Percentiles rank a stretch among this genome's conserved stretches.
These are phyloP conservation scores for Siphlonurus alternatus DNA, from an alignment of 2,888 invertebrate genomes.

Conservation along the genomic window DNA sequence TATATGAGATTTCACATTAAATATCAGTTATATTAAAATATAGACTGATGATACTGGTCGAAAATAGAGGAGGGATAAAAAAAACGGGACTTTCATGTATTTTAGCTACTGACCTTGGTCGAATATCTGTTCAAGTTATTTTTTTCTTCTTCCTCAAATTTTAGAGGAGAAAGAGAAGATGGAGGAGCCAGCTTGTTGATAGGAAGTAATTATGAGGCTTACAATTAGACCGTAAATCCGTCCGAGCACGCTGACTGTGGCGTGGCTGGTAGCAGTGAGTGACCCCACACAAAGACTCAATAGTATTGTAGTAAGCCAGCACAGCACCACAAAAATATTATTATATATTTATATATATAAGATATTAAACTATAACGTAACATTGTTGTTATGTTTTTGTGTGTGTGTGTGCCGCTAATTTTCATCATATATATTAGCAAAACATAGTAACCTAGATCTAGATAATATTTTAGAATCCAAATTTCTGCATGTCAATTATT, in stretches of 20 bases:
- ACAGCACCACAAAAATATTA: too few species aligned
- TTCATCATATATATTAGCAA: too few species aligned
- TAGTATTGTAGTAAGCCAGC: too few species aligned
- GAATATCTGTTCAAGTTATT: background rate
- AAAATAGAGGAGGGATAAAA: too few species aligned
- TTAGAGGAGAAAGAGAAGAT: background rate
- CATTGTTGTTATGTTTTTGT: too few species aligned
- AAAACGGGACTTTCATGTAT: background rate
- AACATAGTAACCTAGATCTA: background rate
- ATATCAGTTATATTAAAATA: too few species aligned
- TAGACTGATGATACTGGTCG: too few species aligned
- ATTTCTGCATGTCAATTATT: too few species aligned
- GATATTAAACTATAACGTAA: background rate
- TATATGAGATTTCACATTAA: too few species aligned
- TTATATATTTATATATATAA: background rate
- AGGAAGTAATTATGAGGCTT: background rate
- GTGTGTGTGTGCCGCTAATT: background rate
- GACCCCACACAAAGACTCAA: background rate
- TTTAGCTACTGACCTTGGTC: background rate
- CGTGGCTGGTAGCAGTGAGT: background rate
- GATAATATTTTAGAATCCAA: too few species aligned
- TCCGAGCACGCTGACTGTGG: background rate
- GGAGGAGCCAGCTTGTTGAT: background rate
- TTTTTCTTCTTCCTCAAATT: background rate
- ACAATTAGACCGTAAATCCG: background rate